Percentiles rank a stretch among this genome's conserved stretches.
phyloP scores from a whole-genome alignment of 2,888 invertebrate genomes.

The Nebria brevicollis region DNA sequence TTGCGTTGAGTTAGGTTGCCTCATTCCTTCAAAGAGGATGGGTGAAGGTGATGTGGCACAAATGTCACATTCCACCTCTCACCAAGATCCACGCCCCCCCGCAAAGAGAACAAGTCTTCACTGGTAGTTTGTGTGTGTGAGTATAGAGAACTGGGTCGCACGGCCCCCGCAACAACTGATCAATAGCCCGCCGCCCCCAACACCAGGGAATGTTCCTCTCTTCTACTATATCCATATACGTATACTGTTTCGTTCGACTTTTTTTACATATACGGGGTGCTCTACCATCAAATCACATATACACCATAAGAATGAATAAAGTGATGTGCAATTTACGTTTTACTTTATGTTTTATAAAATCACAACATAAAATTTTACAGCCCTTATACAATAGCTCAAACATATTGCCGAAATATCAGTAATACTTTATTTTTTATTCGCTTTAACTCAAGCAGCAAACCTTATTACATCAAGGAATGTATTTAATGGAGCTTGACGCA shows the following conservation, averaged over 20 bases:
- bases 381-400: not conserved
- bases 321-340: not conserved
- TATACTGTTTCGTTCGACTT: not conserved
- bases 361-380: not conserved
- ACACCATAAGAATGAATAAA: not conserved
- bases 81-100: constrained; percentile 18
- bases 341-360: not conserved
- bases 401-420: not conserved
- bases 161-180: constrained; percentile 36
- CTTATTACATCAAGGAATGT: no score
- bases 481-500: no score
- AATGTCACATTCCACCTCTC: constrained; percentile 28
- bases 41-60: constrained; percentile 5
- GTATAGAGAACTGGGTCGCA: constrained; percentile 33
- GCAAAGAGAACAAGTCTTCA: constrained; percentile 19
- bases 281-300: not conserved
- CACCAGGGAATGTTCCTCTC: constrained; percentile 14
- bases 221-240: not conserved
- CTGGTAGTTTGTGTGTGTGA: constrained; percentile 7
- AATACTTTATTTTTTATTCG: no score
- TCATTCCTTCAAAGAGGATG: not conserved
- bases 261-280: not conserved
- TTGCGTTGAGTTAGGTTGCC: no score
- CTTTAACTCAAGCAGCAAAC: no score
- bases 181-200: constrained; percentile 32